Base-by-base conservation (phyloP, 2,888 invertebrate species). In the Atrina japonica region DNA sequence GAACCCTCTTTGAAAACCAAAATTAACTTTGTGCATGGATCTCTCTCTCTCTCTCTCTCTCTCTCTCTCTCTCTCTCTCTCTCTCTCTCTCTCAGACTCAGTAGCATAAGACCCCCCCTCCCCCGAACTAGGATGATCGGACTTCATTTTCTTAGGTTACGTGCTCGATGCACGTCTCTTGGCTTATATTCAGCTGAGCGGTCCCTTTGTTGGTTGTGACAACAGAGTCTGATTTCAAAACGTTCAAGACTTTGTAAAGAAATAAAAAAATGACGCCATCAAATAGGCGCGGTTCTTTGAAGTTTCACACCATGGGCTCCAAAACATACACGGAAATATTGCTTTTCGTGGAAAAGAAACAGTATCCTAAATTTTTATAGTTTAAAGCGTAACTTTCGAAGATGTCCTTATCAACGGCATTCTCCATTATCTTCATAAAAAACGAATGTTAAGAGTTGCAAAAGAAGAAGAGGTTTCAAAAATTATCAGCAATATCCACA, bases 331-430 rank as follows among this genome's bases (percentile, higher is more conserved):
- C 21, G 23, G 23, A 50, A 50, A 50, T 50, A 50, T 23, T 27
- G 50, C 55, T 55, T 30, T 55, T 30, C 21, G 1, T 35, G 9
- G 18, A n/a, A 55, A 29, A 29, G 55, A 55, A 55, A 29, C 14
- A 55, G 55, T 55, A 29, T 55, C 55, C 55, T 14, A 30, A 55
- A 55, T 30, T 30, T 55, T 30, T n/a, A n/a, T 6, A 29, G 0
- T 29, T 30, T n/a, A 35, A 55, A 55, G 35, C 55, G 55, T 16
- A 55, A 55, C 55, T 55, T 55, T 55, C 35, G 55, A 30, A 29
- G 55, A 30, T 35, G 30, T 30, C 21, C n/a, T 55, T 11, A n/a
- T 30, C n/a, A 55, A 55, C 21, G 55, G 55, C 14, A 55, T 55
- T 55, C 18, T 55, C 29, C 55, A 30, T 35, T 55, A 55, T 35